Evolutionary conservation across 2,888 invertebrate genomes (phyloP), one percentile per base, ranked within the genome.

Genomic region (Rhingia campestris): DNA sequence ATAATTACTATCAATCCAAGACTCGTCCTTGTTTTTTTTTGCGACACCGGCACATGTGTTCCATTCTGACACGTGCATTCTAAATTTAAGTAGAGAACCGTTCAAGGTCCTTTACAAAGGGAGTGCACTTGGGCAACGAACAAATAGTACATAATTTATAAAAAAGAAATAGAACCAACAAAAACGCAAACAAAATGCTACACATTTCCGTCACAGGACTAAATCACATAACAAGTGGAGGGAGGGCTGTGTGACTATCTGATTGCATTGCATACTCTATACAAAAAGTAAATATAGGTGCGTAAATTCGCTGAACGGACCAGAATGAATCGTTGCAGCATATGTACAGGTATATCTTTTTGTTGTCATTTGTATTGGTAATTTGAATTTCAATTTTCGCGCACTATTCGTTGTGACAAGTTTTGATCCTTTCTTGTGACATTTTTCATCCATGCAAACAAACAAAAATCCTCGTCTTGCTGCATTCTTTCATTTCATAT

Each of bases 21-120:
- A 22, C 22, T 22, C 22, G 22, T 22, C 22, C 22, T 22, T 32
- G 22, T 56, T 30, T n/a, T 30, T 30, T 39, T 54, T 56, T 30
- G 7, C 4, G 14, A 0, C 14, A 14, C 14, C 12, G 9, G 35
- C 35, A 56, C 7, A n/a, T 58, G n/a, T 32, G 33, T 32, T 0
- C 39, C 6, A 4, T 1, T 6, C 32, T 30, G n/a, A 32, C 32
- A 32, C 4, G 33, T 7, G 4, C 22, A 33, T 80, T 73, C 59
- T 9, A 9, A 81, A 53, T 75, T 64, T 45, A 22, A 72, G 22
- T 45, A 79, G 39, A 82, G 43, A 79, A 69, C 35, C 58, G 32
- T 84, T 84, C 79, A 84, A 84, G 82, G 82, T 79, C 82, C 73
- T 39, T 77, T 82, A 77, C 73, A 82, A 77, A 75, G 73, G 72